A percentile compares a stretch with the other conserved stretches of the same genome.
phyloP scores from a whole-genome alignment of 2,113 vertebrate genomes.

The Strix uralensis region DNA sequence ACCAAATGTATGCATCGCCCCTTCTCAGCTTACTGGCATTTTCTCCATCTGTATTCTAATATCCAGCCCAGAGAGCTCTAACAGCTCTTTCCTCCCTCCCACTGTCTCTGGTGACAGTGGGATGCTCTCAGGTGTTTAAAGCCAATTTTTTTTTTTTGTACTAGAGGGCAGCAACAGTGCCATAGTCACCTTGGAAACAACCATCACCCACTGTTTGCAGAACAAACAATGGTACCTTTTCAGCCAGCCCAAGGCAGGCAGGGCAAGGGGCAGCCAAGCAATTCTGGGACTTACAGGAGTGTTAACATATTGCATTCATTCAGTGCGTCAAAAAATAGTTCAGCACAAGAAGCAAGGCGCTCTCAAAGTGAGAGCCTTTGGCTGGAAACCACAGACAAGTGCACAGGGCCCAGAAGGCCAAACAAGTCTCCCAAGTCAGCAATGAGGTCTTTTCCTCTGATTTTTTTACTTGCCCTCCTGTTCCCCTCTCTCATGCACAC shows the following conservation, averaged over 20 bases:
- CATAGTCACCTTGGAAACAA: conserved; percentile 82
- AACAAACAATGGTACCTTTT: conserved; percentile 96
- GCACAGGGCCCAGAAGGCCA: conserved; percentile 51
- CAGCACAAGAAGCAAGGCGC: conserved; percentile 58
- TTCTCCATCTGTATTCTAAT: neutral
- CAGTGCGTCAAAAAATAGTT: conserved; percentile 72
- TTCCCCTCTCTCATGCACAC: conserved; percentile 42
- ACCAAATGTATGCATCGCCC: neutral
- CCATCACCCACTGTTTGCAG: conserved; percentile 91
- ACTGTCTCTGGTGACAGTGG: conserved; percentile 31
- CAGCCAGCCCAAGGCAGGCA: conserved; percentile 79
- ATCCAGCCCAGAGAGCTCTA: neutral
- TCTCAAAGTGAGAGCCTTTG: conserved; percentile 65
- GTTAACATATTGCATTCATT: conserved; percentile 79
- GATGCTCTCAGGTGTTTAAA: conserved; percentile 83
- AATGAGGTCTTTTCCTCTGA: conserved; percentile 9
- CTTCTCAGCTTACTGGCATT: neutral
- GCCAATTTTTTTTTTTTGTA: conserved; percentile 22
- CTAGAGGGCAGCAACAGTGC: conserved; percentile 75
- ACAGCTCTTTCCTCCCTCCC: neutral
- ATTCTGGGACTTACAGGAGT: conserved; percentile 74
- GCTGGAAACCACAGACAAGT: conserved; percentile 68
- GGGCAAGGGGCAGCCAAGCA: conserved; percentile 81
- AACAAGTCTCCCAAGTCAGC: conserved; percentile 39
- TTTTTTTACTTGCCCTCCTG: conserved; percentile 64